phyloP scores from a whole-genome alignment of 2,113 vertebrate species.

The Guaruba guarouba region DNA sequence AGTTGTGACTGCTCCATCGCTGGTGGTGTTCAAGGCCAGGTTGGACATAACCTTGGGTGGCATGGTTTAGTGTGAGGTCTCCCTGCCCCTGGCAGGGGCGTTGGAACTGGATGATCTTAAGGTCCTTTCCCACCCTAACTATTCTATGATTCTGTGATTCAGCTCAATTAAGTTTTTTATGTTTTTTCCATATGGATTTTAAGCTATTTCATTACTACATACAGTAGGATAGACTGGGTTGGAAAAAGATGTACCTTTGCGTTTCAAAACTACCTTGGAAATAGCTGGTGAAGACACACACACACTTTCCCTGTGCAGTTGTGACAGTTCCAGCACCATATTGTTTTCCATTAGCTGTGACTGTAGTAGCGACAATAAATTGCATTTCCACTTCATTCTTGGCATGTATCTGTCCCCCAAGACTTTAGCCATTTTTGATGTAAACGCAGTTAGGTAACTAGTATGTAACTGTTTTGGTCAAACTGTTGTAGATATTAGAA shows the following conservation, averaged over 20 bases:
- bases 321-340: not conserved
- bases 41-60: too few species aligned
- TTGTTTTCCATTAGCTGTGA: not conserved
- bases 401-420: not conserved
- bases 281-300: not conserved
- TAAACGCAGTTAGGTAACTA: not conserved
- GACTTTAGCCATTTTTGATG: not conserved
- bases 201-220: not conserved
- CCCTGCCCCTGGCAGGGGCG: too few species aligned
- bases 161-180: not conserved
- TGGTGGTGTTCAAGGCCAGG: too few species aligned
- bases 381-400: not conserved
- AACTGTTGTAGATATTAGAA: not conserved
- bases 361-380: not conserved
- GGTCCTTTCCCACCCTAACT: too few species aligned
- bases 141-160: not conserved
- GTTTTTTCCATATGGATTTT: not conserved
- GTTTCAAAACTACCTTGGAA: not conserved
- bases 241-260: not conserved
- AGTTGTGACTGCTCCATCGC: too few species aligned
- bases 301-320: fast-evolving
- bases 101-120: too few species aligned
- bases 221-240: not conserved
- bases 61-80: too few species aligned
- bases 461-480: not conserved